A percentile compares a stretch with the other conserved stretches of the same genome.
phyloP scores from a whole-genome alignment of 2,888 invertebrate genomes.

The Junonia oenone region DNA sequence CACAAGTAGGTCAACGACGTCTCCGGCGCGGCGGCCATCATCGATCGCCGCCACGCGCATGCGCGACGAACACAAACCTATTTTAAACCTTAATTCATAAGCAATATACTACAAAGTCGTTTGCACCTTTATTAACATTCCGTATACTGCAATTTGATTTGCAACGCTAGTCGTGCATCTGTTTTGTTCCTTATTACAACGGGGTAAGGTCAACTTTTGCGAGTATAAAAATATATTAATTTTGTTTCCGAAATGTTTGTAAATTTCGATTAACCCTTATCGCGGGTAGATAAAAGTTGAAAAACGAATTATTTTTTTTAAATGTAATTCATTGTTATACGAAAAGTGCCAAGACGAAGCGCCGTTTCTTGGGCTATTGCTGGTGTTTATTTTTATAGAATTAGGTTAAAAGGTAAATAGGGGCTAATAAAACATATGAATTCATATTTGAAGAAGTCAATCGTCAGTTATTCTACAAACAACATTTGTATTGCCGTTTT shows the following conservation, averaged over 20 bases:
- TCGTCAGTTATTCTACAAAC: too few relatives aligned
- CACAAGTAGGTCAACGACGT: slow-evolving; percentile 65
- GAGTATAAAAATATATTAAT: neutral
- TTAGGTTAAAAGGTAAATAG: too few relatives aligned
- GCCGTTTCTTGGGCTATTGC: too few relatives aligned
- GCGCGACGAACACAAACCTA: slow-evolving; percentile 37
- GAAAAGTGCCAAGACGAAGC: neutral
- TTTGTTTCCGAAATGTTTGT: slow-evolving; percentile 6
- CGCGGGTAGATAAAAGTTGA: slow-evolving; percentile 7
- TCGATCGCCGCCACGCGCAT: slow-evolving; percentile 64
- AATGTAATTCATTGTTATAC: neutral
- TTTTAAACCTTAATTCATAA: slow-evolving; percentile 25
- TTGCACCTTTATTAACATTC: slow-evolving; percentile 10
- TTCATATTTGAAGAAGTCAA: too few relatives aligned
- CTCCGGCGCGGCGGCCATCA: slow-evolving; percentile 55
- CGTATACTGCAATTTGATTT: slow-evolving; percentile 29
- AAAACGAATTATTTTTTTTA: slow-evolving; percentile 11
- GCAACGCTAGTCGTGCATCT: slow-evolving; percentile 9
- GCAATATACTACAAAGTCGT: slow-evolving; percentile 20
- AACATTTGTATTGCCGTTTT: too few relatives aligned
- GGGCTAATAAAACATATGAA: neutral
- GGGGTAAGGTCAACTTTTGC: slow-evolving; percentile 24
- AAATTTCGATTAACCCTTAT: slow-evolving; percentile 18
- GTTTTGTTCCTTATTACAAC: slow-evolving; percentile 24
- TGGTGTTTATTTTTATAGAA: neutral